Conservation (phyloP, 2,888 invertebrate genomes). For the Synanthedon myopaeformis region DNA sequence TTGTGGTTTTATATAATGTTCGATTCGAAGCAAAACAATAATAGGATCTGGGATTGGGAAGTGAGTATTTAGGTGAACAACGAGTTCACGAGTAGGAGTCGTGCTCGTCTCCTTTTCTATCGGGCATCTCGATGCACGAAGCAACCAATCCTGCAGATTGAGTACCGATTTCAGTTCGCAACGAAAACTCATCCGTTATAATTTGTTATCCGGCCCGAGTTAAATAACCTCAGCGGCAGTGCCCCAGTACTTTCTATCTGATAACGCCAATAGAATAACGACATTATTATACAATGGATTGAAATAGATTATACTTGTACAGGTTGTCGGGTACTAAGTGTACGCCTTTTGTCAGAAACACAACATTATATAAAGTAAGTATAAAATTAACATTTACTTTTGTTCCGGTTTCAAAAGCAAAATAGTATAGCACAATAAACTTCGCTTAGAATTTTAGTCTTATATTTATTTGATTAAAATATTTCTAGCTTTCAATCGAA, state of each 20-base stretch:
- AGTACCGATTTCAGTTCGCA: constrained; percentile 1
- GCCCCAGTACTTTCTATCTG: constrained; percentile 56
- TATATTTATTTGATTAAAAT: too few relatives aligned
- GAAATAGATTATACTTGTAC: constrained; percentile 31
- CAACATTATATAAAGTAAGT: constrained; percentile 12
- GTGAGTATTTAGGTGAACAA: not conserved
- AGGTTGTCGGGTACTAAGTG: not conserved
- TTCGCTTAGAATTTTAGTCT: too few relatives aligned
- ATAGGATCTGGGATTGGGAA: too few relatives aligned
- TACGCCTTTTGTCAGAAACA: constrained; percentile 20
- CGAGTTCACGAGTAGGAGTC: constrained; percentile 45
- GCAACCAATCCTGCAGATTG: constrained; percentile 3
- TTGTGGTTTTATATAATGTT: not conserved
- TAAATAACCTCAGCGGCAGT: constrained; percentile 25
- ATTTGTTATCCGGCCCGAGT: constrained; percentile 29
- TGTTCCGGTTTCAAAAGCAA: constrained; percentile 9
- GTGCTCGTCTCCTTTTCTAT: constrained; percentile 53
- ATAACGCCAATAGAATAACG: constrained; percentile 28
- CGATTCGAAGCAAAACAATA: not conserved
- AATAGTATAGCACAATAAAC: too few relatives aligned
- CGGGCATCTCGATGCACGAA: constrained; percentile 56
- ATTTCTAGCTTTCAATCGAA: constrained; percentile 13
- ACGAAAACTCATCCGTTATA: constrained; percentile 25
- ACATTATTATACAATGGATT: constrained; percentile 36
- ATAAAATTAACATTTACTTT: constrained; percentile 23